Evolutionary conservation across 2,113 vertebrate species (phyloP).

Genomic region (Salvelinus namaycush): DNA sequence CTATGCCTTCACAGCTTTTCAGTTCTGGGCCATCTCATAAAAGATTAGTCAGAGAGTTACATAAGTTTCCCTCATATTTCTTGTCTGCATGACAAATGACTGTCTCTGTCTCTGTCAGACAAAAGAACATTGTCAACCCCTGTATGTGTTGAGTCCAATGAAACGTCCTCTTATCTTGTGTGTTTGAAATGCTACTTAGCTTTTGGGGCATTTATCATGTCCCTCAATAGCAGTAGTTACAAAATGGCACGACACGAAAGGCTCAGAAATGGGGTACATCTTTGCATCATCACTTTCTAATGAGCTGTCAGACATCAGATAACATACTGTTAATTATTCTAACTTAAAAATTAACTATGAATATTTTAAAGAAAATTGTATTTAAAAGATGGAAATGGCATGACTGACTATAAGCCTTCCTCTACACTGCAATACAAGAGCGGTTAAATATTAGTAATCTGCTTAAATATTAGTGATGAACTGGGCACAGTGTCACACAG

Average conservation of each 20-base stretch:
- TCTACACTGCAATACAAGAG: neutral
- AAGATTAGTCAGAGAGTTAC: slow-evolving; percentile 5
- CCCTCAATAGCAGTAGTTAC: neutral
- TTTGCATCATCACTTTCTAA: neutral
- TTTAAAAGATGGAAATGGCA: neutral
- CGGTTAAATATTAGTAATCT: neutral
- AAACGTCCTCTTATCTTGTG: neutral
- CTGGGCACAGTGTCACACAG: neutral
- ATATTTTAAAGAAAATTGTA: neutral
- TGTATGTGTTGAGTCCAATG: neutral
- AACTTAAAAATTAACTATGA: neutral
- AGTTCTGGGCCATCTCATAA: neutral
- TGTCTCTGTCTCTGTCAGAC: neutral
- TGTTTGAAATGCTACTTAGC: neutral
- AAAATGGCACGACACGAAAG: neutral
- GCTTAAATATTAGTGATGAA: neutral
- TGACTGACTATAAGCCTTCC: neutral
- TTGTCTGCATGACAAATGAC: neutral
- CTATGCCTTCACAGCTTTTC: neutral
- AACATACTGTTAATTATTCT: neutral
- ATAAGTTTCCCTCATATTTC: slow-evolving; percentile 3
- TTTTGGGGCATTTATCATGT: neutral
- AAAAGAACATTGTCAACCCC: neutral
- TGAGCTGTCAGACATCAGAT: neutral
- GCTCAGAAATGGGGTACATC: no score